Evolutionary conservation across 2,888 invertebrate species (phyloP), one percentile per base, ranked within the genome.

Genomic region (Ceramica pisi): DNA sequence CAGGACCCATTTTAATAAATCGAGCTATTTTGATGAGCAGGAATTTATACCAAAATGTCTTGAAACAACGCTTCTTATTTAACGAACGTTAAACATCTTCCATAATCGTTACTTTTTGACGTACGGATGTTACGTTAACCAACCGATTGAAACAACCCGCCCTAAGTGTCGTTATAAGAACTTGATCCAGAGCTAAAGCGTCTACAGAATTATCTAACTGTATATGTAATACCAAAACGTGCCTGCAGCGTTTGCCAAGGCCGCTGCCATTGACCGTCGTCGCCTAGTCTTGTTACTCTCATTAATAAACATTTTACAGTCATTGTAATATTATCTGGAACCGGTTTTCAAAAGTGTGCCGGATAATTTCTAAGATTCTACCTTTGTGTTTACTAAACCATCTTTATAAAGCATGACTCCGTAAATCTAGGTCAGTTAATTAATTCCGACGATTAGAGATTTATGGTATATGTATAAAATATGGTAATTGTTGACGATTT

Each of bases 281-380:
- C 75, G 75, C 59, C 75, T 66, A 71, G 77, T 80, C 78, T 81
- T 74, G 80, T 82, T 81, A 74, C 78, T 82, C 86, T 91, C 89
- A 91, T 92, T 92, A 92, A 90, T 91, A 90, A 88, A 90, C 87
- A 90, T 90, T 91, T 89, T 82, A 89, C 88, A 89, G 90, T 90
- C 89, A 90, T 83, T 82, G 74, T 73, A 79, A 84, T 84, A 85
- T 78, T 84, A 84, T 82, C 72, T 71, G 69, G 70, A 81, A 87
- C 87, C 82, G 83, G 82, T 81, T 80, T 56, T 51, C n/a, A 59
- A 77, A 78, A 72, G 41, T 71, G 63, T 64, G 46, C 48, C 61
- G 55, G 71, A 80, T 82, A 59, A 66, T 71, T 73, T 78, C 53
- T 21, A 63, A 48, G 38, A 67, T 56, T 61, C 44, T 12, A 31